Evolutionary conservation across 2,797 vertebrate species (phyloP).

Genomic region (Manis javanica): DNA sequence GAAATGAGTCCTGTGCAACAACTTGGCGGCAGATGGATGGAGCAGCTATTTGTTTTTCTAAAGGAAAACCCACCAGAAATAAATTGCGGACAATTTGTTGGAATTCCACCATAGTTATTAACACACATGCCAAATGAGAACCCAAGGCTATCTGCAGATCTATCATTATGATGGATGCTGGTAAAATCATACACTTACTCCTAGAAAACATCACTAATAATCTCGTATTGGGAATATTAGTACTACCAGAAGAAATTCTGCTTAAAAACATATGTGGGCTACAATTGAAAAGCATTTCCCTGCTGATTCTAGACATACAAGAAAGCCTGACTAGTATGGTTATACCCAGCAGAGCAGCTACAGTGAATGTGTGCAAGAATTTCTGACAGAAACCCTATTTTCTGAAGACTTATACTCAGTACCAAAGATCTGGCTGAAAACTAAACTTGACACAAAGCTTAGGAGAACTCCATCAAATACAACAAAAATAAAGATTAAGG

Average conservation of each 20-base stretch:
- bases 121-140: background rate
- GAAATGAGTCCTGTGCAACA: background rate
- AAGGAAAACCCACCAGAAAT: background rate
- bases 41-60: background rate
- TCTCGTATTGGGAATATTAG: background rate
- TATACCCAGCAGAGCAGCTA: background rate
- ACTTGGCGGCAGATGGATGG: background rate
- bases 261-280: background rate
- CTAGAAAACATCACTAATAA: slow-evolving; percentile 33
- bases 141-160: background rate
- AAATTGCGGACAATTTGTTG: background rate
- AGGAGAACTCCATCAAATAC: slow-evolving; percentile 54
- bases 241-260: slow-evolving; percentile 17
- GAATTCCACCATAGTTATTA: background rate
- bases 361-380: background rate
- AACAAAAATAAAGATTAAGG: slow-evolving; percentile 47
- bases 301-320: background rate
- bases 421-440: slow-evolving; percentile 63
- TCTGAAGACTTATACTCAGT: slow-evolving; percentile 38
- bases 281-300: background rate
- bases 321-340: background rate
- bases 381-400: slow-evolving; percentile 57
- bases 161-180: background rate
- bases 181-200: background rate
- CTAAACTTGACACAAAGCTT: slow-evolving; percentile 57